Evolutionary conservation across 2,888 invertebrate species (phyloP).

Genomic region (Pseudolycoriella hygida): DNA sequence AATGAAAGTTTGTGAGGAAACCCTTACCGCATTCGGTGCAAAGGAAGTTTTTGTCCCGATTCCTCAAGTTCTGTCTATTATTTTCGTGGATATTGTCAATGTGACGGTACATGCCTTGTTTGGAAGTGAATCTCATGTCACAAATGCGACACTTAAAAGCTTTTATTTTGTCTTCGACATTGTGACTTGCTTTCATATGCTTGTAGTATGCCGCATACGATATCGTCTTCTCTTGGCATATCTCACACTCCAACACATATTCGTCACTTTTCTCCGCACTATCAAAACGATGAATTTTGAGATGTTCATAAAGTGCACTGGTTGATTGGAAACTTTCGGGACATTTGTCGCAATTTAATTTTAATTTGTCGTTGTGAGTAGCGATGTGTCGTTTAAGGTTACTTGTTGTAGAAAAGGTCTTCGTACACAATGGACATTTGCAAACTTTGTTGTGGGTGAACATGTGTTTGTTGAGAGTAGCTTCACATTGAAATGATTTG

Average conservation of each 20-base stretch:
- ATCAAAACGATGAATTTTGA: conserved; percentile 8
- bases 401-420: conserved; percentile 8
- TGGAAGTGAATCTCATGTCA: conserved; percentile 8
- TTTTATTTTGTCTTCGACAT: conserved; percentile 5
- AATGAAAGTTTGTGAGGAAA: conserved; percentile 21
- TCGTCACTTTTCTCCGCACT: conserved; percentile 1
- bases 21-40: conserved; percentile 19
- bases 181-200: conserved; percentile 9
- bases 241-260: conserved; percentile 8
- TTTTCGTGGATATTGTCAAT: conserved; percentile 11
- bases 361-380: conserved; percentile 6
- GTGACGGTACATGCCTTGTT: conserved; percentile 10
- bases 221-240: conserved; percentile 7
- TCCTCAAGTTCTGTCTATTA: conserved; percentile 9
- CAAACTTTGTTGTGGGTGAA: background rate
- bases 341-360: conserved; percentile 9
- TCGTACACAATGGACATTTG: conserved; percentile 9
- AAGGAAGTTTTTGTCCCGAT: conserved; percentile 10
- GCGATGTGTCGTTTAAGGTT: conserved; percentile 10
- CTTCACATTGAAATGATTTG: too few species aligned
- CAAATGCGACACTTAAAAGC: conserved; percentile 10
- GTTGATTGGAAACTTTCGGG: conserved; percentile 7
- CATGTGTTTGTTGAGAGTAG: too few species aligned
- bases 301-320: conserved; percentile 6
- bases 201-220: conserved; percentile 7